phyloP scores from a whole-genome alignment of 2,113 vertebrate genomes.

The Neolamprologus devosi region DNA sequence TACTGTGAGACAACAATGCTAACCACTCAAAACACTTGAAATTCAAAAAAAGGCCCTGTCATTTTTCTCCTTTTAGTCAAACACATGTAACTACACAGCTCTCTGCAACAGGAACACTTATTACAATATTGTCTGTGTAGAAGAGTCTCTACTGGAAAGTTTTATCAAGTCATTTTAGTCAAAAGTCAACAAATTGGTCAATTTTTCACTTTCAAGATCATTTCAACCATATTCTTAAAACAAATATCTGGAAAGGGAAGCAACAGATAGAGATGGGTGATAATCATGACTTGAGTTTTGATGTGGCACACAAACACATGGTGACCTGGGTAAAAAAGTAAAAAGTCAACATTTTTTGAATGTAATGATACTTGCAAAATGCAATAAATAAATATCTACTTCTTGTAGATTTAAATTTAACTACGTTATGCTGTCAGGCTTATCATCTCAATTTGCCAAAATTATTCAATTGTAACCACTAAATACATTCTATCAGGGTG shows the following conservation, averaged over 20 bases:
- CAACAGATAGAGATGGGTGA: background rate
- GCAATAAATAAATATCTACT: background rate
- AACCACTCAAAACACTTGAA: background rate
- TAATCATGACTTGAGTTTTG: background rate
- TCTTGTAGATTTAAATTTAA: background rate
- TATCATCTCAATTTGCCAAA: background rate
- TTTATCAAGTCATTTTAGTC: background rate
- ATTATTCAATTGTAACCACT: background rate
- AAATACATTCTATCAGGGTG: background rate
- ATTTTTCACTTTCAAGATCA: background rate
- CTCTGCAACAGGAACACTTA: background rate
- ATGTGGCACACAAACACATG: background rate
- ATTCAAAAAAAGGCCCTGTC: background rate
- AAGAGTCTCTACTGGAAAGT: background rate
- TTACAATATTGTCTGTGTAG: background rate
- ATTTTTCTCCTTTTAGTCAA: background rate
- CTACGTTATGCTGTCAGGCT: background rate
- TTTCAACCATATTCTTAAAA: background rate
- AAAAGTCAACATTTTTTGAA: background rate
- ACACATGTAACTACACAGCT: background rate
- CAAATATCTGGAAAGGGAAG: background rate
- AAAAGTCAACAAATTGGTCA: background rate
- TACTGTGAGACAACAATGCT: background rate
- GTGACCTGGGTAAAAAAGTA: background rate
- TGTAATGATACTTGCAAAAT: background rate